These are phyloP conservation scores for Erebia palarica DNA, from an alignment of 2,888 invertebrate species.

Conservation along the genomic window DNA sequence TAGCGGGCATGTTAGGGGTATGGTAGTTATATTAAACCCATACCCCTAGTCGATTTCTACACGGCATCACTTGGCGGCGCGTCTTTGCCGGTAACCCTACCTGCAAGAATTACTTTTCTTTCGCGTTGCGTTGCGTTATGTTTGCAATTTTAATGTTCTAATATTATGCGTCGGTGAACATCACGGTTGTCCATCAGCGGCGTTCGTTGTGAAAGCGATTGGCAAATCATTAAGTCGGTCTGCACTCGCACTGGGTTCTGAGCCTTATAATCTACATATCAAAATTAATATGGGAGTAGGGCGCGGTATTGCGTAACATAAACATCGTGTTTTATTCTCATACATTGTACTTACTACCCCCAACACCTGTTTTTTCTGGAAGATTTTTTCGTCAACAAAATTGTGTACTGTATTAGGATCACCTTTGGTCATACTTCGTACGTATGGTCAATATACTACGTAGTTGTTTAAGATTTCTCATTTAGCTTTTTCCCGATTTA, in stretches of 20 bases:
- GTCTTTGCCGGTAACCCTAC: too few species aligned
- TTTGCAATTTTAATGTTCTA: slow-evolving; percentile 27
- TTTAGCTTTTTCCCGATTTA: not conserved
- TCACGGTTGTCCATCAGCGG: slow-evolving; percentile 30
- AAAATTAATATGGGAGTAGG: slow-evolving; percentile 46
- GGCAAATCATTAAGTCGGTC: slow-evolving; percentile 39
- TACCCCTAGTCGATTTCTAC: too few species aligned
- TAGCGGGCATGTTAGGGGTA: too few species aligned
- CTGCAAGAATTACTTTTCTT: too few species aligned
- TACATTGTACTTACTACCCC: slow-evolving; percentile 47
- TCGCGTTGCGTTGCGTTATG: slow-evolving; percentile 15
- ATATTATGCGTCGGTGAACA: slow-evolving; percentile 33
- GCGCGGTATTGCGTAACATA: slow-evolving; percentile 39
- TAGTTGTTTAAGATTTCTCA: too few species aligned
- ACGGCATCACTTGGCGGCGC: too few species aligned
- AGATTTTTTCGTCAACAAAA: not conserved
- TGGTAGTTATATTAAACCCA: too few species aligned
- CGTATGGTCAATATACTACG: too few species aligned
- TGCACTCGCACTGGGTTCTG: slow-evolving; percentile 19
- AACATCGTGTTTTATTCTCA: slow-evolving; percentile 43
- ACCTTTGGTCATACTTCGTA: too few species aligned
- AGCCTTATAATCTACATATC: slow-evolving; percentile 41
- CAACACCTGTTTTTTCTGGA: slow-evolving; percentile 37
- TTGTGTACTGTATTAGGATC: too few species aligned
- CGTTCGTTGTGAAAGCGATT: slow-evolving; percentile 37